These are phyloP conservation scores for Epinotia ramella DNA, from an alignment of 2,888 invertebrate genomes.

Conservation along the genomic window DNA sequence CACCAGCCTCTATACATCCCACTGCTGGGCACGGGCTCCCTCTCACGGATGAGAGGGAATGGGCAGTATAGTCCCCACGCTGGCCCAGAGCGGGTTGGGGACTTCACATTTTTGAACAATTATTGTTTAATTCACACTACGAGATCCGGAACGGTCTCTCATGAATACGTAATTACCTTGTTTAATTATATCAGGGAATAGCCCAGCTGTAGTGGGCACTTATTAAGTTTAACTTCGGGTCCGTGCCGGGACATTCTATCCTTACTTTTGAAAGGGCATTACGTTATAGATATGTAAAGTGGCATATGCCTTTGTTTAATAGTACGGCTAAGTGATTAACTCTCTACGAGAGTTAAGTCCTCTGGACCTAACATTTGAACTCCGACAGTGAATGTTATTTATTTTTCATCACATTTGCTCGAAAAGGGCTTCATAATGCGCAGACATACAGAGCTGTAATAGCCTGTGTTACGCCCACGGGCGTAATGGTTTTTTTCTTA, in stretches of 20 bases:
- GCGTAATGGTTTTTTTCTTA: too few species aligned
- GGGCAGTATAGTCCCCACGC: too few species aligned
- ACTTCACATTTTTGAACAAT: background rate
- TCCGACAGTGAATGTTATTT: background rate
- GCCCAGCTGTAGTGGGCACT: background rate
- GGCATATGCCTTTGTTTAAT: background rate
- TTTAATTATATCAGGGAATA: background rate
- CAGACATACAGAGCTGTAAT: too few species aligned
- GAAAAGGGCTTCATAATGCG: too few species aligned
- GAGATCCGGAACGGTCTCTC: background rate
- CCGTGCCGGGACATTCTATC: too few species aligned
- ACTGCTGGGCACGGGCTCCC: too few species aligned
- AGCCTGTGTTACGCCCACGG: too few species aligned
- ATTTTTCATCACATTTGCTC: too few species aligned
- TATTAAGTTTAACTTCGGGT: conserved; percentile 1
- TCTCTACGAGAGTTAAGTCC: background rate
- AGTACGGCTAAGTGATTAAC: background rate
- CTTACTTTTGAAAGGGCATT: background rate
- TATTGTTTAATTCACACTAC: background rate
- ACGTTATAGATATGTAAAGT: background rate
- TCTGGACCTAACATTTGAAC: background rate
- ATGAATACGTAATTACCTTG: conserved; percentile 1
- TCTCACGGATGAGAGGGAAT: too few species aligned
- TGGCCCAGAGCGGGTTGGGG: too few species aligned
- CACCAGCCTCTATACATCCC: too few species aligned